Evolutionary conservation across 2,797 vertebrate species (phyloP), one percentile per base, ranked within the genome.

Genomic region (Gymnodraco acuticeps): DNA sequence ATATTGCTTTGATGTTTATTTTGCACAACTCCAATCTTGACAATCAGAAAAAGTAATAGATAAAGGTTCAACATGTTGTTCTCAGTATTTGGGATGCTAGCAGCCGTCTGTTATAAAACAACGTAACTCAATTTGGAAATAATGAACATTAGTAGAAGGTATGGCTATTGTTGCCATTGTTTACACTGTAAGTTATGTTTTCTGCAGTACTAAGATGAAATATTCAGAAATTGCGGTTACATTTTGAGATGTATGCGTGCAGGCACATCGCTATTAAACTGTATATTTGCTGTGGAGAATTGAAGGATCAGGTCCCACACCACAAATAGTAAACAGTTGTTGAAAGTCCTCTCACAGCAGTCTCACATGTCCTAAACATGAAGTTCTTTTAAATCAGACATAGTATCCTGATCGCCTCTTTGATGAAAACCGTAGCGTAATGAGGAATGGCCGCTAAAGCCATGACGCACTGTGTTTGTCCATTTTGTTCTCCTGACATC

Each of bases 311-410:
- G 33, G 63, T 68, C 61, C 65, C 51, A 67, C 70, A 66, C 91
- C 86, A 46, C 87, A 88, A 88, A 88, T 84, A 82, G 77, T 87
- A 87, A 89, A 89, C 87, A 90, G 81, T 89, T 84, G 85, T 82
- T 54, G 77, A 71, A 81, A 73, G 59, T 23, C 59, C 13, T 72
- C 66, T 73, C 20, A 5, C 62, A 67, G 75, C 45, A 12, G 52
- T 38, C 63, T 77, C 53, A 11, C 64, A 70, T 83, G 33, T 80
- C 55, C 65, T 61, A 58, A 64, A 27, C 1, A 41, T 42, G 63
- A 60, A 64, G 59, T n/a, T 23, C 64, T 79, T 75, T 73, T 55
- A 53, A 50, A 59, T 38, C 51, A 33, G 47, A 67, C 47, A 0
- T 14, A 43, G 66, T 1, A 52, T 72, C 70, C 78, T 31, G 56